These are phyloP conservation scores for Eumaeus atala DNA, from an alignment of 1,140 invertebrate species.

Conservation along the genomic window DNA sequence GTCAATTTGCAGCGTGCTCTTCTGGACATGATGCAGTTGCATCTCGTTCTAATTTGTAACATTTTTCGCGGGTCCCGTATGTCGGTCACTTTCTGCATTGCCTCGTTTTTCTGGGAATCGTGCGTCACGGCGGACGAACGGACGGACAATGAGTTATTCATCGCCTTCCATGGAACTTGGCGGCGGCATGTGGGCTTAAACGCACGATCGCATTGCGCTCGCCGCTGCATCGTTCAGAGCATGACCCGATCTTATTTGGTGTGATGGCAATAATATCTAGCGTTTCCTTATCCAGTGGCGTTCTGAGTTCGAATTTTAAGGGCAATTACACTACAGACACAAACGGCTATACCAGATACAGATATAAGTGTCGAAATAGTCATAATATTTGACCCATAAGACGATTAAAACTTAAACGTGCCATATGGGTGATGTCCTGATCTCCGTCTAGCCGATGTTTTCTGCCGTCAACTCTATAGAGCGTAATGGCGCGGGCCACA, in stretches of 20 bases:
- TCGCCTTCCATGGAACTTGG: slow-evolving; percentile 64
- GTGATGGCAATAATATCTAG: slow-evolving; percentile 32
- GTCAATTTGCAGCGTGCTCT: no score
- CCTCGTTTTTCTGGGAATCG: slow-evolving; percentile 58
- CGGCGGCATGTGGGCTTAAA: slow-evolving; percentile 63
- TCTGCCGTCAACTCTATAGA: no score
- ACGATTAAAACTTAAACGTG: no score
- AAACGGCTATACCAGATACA: neutral
- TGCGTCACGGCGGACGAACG: slow-evolving; percentile 65
- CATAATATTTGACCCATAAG: no score
- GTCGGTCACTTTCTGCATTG: slow-evolving; percentile 58
- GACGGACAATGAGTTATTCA: slow-evolving; percentile 72
- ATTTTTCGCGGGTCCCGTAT: slow-evolving; percentile 54
- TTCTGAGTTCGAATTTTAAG: neutral
- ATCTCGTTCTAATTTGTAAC: neutral
- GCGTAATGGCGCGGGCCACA: no score
- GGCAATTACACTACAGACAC: no score
- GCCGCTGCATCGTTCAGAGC: slow-evolving; percentile 34
- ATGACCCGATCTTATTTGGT: slow-evolving; percentile 52
- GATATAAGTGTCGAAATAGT: neutral
- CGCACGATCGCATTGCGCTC: slow-evolving; percentile 57
- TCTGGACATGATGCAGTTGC: neutral
- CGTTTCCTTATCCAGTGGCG: neutral
- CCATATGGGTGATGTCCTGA: no score
- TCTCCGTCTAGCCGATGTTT: no score